A percentile compares a stretch with the other conserved stretches of the same genome.
Evolutionary conservation across 1,140 invertebrate species (phyloP).

Genomic region (Dendrolimus kikuchii): DNA sequence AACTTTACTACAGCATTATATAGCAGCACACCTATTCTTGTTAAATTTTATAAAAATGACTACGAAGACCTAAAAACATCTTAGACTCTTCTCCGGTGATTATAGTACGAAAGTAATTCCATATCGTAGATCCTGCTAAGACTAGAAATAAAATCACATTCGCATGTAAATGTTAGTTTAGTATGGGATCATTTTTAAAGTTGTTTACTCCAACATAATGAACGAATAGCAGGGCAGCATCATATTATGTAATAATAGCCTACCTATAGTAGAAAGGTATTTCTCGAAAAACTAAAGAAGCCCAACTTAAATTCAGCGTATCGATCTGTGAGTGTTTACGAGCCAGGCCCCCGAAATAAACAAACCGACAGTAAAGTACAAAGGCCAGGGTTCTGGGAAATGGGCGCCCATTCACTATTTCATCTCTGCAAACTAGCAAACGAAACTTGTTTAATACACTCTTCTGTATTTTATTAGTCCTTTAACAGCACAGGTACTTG

Average conservation of each 20-base stretch:
- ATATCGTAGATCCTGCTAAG: too few species aligned
- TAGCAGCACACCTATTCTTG: too few species aligned
- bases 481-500: too few species aligned
- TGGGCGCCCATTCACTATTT: constrained; percentile 43
- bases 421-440: constrained; percentile 18
- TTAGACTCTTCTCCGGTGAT: too few species aligned
- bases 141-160: background rate
- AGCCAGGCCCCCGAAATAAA: constrained; percentile 59
- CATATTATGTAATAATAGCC: background rate
- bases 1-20: too few species aligned
- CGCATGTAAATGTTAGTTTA: background rate
- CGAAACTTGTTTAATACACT: constrained; percentile 1
- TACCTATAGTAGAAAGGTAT: constrained; percentile 29
- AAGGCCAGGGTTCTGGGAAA: constrained; percentile 49
- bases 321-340: constrained; percentile 62
- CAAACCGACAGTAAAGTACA: constrained; percentile 56
- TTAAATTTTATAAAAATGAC: too few species aligned
- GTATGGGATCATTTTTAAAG: background rate
- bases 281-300: constrained; percentile 52
- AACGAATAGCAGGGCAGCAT: background rate
- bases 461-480: background rate
- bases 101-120: too few species aligned
- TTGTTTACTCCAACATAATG: too few species aligned
- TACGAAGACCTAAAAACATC: too few species aligned
- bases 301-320: constrained; percentile 58